Percentiles rank a stretch among this genome's conserved stretches.
Evolutionary conservation across 2,113 vertebrate species (phyloP).

Genomic region (Pycnonotus jocosus): DNA sequence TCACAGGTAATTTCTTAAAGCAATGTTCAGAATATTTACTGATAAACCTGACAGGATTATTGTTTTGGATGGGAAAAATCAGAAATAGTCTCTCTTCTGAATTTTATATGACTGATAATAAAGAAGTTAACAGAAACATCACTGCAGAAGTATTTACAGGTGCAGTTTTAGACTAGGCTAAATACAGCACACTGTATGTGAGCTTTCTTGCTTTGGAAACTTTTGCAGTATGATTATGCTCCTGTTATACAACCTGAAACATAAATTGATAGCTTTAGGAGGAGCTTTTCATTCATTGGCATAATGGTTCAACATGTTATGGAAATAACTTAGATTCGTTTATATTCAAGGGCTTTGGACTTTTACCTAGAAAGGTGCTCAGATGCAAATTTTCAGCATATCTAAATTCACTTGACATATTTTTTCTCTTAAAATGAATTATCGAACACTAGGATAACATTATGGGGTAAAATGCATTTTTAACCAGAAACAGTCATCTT

Average conservation of each 20-base stretch:
- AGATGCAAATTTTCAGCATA: slow-evolving; percentile 35
- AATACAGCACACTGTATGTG: background rate
- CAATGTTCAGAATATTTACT: background rate
- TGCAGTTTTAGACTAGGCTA: background rate
- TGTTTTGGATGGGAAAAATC: slow-evolving; percentile 31
- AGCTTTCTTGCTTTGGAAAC: background rate
- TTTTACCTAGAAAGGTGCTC: slow-evolving; percentile 17
- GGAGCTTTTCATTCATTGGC: slow-evolving; percentile 21
- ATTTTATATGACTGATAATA: background rate
- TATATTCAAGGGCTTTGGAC: slow-evolving; percentile 49
- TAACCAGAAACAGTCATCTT: background rate
- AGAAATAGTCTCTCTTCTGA: slow-evolving; percentile 1
- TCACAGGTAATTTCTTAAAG: slow-evolving; percentile 21
- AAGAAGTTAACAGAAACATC: background rate
- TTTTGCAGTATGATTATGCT: slow-evolving; percentile 10
- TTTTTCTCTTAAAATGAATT: slow-evolving; percentile 50
- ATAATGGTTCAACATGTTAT: background rate
- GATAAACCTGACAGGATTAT: background rate
- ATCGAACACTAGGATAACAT: background rate
- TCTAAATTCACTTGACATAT: slow-evolving; percentile 25
- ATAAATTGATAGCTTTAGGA: slow-evolving; percentile 36
- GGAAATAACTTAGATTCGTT: slow-evolving; percentile 41
- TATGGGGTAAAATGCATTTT: background rate
- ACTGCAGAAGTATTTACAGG: background rate
- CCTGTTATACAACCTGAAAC: slow-evolving; percentile 7